Conservation (phyloP, 1,140 invertebrate genomes). For the Drosophila orena region DNA sequence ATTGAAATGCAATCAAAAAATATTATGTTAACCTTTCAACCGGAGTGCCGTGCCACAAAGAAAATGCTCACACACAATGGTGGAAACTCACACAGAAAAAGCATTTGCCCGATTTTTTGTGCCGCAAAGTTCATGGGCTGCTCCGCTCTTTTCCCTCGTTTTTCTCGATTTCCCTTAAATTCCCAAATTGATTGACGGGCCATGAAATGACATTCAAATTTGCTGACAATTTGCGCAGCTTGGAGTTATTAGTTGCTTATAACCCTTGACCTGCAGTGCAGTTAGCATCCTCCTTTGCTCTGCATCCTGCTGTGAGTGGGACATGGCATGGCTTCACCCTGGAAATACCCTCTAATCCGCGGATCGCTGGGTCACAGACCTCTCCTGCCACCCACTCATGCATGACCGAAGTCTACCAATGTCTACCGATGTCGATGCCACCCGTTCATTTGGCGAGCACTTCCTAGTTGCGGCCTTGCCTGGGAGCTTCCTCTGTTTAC, state of each 20-base stretch:
- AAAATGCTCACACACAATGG: slow-evolving; percentile 24
- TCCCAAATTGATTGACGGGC: slow-evolving; percentile 64
- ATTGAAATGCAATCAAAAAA: slow-evolving; percentile 82
- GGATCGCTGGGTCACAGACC: slow-evolving; percentile 25
- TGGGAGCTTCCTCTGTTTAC: slow-evolving; percentile 53
- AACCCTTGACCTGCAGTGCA: slow-evolving; percentile 8
- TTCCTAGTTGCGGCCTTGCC: slow-evolving; percentile 68
- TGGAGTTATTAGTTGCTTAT: slow-evolving; percentile 32
- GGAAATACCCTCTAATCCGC: slow-evolving; percentile 4
- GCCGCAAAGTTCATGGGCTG: slow-evolving; percentile 54
- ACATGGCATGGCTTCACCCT: not conserved
- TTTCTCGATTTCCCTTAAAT: slow-evolving; percentile 11
- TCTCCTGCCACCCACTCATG: slow-evolving; percentile 19
- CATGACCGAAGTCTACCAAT: slow-evolving; percentile 17
- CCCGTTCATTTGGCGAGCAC: slow-evolving; percentile 40
- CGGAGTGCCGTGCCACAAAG: slow-evolving; percentile 9
- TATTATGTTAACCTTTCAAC: slow-evolving; percentile 80
- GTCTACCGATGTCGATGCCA: slow-evolving; percentile 61
- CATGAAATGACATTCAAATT: slow-evolving; percentile 68
- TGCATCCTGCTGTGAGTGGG: slow-evolving; percentile 19
- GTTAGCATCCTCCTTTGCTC: not conserved
- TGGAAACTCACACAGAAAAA: slow-evolving; percentile 7
- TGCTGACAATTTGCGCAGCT: slow-evolving; percentile 22
- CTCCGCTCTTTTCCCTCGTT: slow-evolving; percentile 28
- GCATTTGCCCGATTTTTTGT: slow-evolving; percentile 15